Evolutionary conservation across 2,797 vertebrate genomes (phyloP), one percentile per base, ranked within the genome.

Genomic region (Synaphobranchus kaupii): DNA sequence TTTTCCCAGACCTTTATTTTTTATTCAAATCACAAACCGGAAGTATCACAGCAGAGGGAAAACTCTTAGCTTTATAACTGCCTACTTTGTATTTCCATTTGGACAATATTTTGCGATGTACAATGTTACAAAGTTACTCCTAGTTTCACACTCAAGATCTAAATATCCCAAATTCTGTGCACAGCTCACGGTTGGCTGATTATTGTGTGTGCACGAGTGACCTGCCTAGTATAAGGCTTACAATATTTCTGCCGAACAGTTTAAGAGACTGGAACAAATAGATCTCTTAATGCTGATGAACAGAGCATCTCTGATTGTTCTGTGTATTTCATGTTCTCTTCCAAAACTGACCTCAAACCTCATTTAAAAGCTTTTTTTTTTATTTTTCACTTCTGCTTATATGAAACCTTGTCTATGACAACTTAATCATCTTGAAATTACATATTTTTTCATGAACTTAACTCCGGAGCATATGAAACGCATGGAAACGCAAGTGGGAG

Each of bases 341-440:
- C 60, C 12, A 87, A 84, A 87, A 84, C 5, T 80, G 60, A 83
- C 44, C 47, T 84, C 68, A 73, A 86, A 83, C 44, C 73, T 80
- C 25, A 78, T 81, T 82, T 82, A 25, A 83, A 86, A 50, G 86
- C 47, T n/a, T n/a, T 86, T 66, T 17, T 86, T 71, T 86, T 81
- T 83, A 31, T 86, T 28, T 34, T 68, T 60, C 60, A 17, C 22
- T 66, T 68, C 60, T 50, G 44, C 71, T 87, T 31, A 12, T 34
- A 78, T 58, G 9, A 50, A 86, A 86, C 52, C 81, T 80, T 81
- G 58, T 28, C 9, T 60, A 52, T 44, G 17, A 28, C 44, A 56
- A 31, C 83, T 73, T 84, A 54, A 44, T 54, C 58, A 54, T 63
- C 54, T 54, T 71, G 66, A 84, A 73, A 66, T 84, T 4, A 56